Evolutionary conservation across 1,140 invertebrate species (phyloP), one percentile per base, ranked within the genome.

Genomic region (Lepidurus packardi): DNA sequence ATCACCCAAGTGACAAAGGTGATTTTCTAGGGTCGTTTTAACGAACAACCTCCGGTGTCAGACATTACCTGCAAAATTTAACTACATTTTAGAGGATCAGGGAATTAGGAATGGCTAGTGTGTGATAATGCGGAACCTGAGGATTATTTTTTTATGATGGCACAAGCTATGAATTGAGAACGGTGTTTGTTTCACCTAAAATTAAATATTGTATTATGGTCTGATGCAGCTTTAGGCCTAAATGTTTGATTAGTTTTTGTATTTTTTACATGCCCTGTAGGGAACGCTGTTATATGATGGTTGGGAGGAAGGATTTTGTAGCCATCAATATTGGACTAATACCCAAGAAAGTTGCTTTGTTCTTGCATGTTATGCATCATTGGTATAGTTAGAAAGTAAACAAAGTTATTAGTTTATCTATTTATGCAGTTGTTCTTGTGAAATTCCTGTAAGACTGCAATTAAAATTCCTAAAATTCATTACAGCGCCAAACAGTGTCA

Each of bases 321-420:
- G 53, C 53, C 1, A 65, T n/a, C 53, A 65, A 65, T 65, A 65
- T 21, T 65, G 53, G 53, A 65, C 53, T n/a, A 47, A 47, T 16
- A 10, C 4, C 7, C 53, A 65, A 65, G 53, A 13, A 21, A 65
- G 53, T 65, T n/a, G 53, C 53, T 65, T 16, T 21, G n/a, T 65
- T 65, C 53, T 65, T 65, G 53, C 16, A 65, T 65, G 53, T 65
- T 65, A 65, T 8, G 53, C 53, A 65, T 65, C 53, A 65, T n/a
- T 65, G n/a, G 53, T 65, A 65, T 11, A 65, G 34, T 65, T n/a
- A 65, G 53, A 65, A 65, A 65, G 53, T 65, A 47, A 65, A 65
- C 53, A 65, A 65, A 13, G 10, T 65, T 21, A 65, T 65, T 65
- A 65, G 53, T 13, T 65, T 65, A 13, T 7, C 21, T 16, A 65